A percentile compares a stretch with the other conserved stretches of the same genome.
Evolutionary conservation across 2,113 vertebrate species (phyloP).

Genomic region (Perca fluviatilis): DNA sequence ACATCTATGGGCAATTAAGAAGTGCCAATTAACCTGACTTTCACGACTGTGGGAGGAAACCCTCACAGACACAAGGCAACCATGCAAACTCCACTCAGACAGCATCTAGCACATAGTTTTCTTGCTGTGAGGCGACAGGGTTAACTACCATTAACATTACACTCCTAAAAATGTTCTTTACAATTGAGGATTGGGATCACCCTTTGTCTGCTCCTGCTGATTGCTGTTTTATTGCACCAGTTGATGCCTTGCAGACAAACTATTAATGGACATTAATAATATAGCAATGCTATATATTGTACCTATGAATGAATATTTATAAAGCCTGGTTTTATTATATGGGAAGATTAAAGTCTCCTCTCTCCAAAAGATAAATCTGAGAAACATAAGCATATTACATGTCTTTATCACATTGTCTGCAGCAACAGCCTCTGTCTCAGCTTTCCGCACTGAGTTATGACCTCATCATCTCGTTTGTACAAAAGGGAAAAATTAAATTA

Average conservation of each 20-base stretch:
- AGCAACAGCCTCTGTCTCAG: conserved; percentile 74
- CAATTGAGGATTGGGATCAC: background rate
- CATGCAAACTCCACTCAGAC: background rate
- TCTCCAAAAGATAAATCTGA: conserved; percentile 75
- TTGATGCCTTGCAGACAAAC: conserved; percentile 49
- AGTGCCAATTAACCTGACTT: background rate
- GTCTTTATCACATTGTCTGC: conserved; percentile 80
- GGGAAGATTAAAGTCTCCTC: conserved; percentile 72
- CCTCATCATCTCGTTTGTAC: conserved; percentile 82
- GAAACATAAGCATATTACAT: conserved; percentile 81
- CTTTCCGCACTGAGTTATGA: conserved; percentile 80
- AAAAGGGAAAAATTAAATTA: conserved; percentile 85
- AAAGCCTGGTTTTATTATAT: conserved; percentile 63
- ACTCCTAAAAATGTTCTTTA: background rate
- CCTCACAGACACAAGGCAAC: background rate
- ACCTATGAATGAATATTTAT: conserved; percentile 72
- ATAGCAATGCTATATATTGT: conserved; percentile 45
- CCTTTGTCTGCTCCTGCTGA: conserved; percentile 23
- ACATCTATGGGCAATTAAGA: background rate
- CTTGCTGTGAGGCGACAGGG: background rate
- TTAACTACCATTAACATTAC: conserved; percentile 18
- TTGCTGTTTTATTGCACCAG: conserved; percentile 30
- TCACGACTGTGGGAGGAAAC: background rate
- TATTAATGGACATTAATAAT: conserved; percentile 41
- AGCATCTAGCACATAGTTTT: background rate